These are phyloP conservation scores for Podarcis siculus DNA, from an alignment of 2,797 vertebrate species.

Conservation along the genomic window DNA sequence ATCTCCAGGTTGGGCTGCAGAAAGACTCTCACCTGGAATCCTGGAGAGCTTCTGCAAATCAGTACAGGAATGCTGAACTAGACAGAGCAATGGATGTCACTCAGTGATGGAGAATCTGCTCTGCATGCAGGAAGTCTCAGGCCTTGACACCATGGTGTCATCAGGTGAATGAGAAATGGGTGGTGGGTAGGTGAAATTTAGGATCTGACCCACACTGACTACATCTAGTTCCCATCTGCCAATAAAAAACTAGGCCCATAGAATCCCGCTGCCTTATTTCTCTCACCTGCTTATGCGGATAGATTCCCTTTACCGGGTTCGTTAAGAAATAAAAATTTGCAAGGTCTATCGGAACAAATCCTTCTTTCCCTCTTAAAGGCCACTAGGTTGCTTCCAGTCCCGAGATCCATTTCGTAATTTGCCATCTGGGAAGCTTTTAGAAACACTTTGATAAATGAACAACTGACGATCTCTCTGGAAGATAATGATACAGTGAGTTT, in stretches of 20 bases:
- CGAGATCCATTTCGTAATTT: slow-evolving; percentile 34
- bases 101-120: too few species aligned
- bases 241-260: neutral
- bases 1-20: too few species aligned
- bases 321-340: slow-evolving; percentile 9
- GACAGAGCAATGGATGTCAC: too few species aligned
- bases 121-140: too few species aligned
- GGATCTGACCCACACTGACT: neutral
- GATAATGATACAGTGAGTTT: slow-evolving; percentile 58
- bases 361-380: slow-evolving; percentile 29
- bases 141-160: too few species aligned
- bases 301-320: neutral
- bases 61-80: too few species aligned
- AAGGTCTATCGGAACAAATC: neutral
- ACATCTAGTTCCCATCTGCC: neutral
- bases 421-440: slow-evolving; percentile 43
- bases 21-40: too few species aligned
- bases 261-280: neutral
- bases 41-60: too few species aligned
- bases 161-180: too few species aligned
- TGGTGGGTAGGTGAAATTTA: too few species aligned
- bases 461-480: slow-evolving; percentile 48
- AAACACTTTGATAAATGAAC: slow-evolving; percentile 65
- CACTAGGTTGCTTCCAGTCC: neutral
- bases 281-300: neutral